Base-by-base conservation (phyloP, 2,888 invertebrate genomes). In the Andrena flavipes region DNA sequence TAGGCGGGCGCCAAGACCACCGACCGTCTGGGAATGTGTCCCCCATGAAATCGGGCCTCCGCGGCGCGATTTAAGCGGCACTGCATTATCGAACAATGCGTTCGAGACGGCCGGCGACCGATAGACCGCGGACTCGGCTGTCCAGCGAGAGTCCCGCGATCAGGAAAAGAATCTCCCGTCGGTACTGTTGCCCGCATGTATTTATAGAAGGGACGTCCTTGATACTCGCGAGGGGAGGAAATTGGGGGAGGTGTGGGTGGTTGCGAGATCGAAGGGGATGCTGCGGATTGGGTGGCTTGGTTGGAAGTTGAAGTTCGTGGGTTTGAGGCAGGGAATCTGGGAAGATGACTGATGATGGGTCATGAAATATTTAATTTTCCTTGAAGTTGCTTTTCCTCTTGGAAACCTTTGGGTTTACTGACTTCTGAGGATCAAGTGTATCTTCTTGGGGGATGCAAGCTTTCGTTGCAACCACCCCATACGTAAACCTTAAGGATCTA, bases 21-120 rank as follows among this genome's bases (percentile, higher is more conserved):
- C 89, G 91, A 89, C 91, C 80, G 92, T 91, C 92, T 92, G 92
- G 91, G 92, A 92, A 92, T 92, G 91, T 87, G 84, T 87, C 83
- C 80, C 83, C 80, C 80, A 79, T 89, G 89, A 91, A 91, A 91
- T 91, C 88, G 88, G 84, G 84, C 77, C 81, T 82, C 78, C 82
- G 79, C 71, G 79, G 49, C 84, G 82, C 86, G 88, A 90, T 89
- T 89, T 88, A 88, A 87, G 65, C 86, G 87, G 84, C 82, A 75
- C 84, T 76, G 89, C 82, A 89, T 88, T 92, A 92, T 92, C 92
- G 91, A 90, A 92, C 92, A 92, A 92, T 92, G 90, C 90, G 85
- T 87, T 79, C 67, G 87, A 76, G 85, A 80, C 76, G 77, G 67
- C 71, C 78, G 67, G 54, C 62, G 62, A 73, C 69, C 84, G 87